These are phyloP conservation scores for Pampusana beccarii DNA, from an alignment of 2,113 vertebrate genomes.

Conservation along the genomic window DNA sequence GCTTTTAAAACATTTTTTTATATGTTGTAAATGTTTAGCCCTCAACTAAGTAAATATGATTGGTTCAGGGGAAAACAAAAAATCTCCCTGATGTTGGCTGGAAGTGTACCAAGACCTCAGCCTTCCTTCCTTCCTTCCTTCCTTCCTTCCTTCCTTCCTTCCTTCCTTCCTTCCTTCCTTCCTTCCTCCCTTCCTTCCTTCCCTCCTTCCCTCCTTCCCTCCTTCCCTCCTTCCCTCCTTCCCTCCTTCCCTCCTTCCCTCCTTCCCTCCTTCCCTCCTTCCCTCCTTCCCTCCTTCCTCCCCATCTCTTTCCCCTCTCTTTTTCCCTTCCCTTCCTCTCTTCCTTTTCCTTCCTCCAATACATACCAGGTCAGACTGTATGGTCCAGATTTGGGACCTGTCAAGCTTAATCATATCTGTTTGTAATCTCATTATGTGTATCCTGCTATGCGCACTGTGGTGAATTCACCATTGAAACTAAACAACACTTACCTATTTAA, in stretches of 20 bases:
- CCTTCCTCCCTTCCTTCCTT: too few relatives aligned
- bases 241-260: too few relatives aligned
- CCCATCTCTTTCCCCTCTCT: too few relatives aligned
- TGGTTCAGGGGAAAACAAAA: accelerated
- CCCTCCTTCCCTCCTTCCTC: too few relatives aligned
- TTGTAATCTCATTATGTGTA: neutral
- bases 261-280: too few relatives aligned
- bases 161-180: too few relatives aligned
- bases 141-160: too few relatives aligned
- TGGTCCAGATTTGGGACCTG: neutral
- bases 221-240: too few relatives aligned
- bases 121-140: too few relatives aligned
- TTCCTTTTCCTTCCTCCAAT: neutral
- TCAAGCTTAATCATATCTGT: neutral
- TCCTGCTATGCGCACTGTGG: neutral
- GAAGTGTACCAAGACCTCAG: neutral
- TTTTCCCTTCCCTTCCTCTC: too few relatives aligned
- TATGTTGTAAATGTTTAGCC: neutral
- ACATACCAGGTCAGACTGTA: neutral
- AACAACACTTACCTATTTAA: neutral
- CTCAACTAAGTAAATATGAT: neutral
- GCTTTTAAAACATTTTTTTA: neutral
- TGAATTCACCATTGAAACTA: neutral
- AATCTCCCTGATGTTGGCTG: neutral
- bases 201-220: too few relatives aligned